phyloP scores from a whole-genome alignment of 2,113 vertebrate genomes.

The Myiopsitta monachus region DNA sequence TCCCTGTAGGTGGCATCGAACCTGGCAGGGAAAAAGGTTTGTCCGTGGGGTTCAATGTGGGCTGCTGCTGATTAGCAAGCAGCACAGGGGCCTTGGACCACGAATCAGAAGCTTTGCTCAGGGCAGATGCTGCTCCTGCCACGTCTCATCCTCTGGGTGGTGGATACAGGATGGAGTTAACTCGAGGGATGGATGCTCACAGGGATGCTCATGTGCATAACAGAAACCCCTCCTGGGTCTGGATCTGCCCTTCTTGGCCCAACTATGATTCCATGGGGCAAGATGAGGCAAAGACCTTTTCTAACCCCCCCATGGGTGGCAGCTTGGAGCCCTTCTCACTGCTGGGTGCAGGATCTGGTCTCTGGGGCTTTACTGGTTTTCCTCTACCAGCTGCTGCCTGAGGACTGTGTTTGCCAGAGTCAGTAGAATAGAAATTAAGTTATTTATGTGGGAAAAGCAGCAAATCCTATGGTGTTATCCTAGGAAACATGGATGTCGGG shows the following conservation, averaged over 20 bases:
- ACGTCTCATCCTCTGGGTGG: accelerated
- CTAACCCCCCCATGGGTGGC: not conserved
- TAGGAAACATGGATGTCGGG: not conserved
- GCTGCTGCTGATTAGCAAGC: not conserved
- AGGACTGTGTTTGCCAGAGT: not conserved
- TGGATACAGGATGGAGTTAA: not conserved
- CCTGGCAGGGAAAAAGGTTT: not conserved
- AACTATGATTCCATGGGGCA: accelerated
- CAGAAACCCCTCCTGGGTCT: not conserved
- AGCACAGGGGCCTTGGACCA: not conserved
- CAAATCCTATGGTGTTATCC: not conserved
- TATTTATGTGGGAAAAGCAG: constrained; percentile 33
- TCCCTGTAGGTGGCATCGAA: not conserved
- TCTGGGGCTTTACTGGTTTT: not conserved
- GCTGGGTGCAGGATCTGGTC: not conserved
- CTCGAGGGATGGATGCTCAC: not conserved
- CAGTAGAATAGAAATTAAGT: constrained; percentile 29
- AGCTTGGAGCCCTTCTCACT: not conserved
- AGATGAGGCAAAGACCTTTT: not conserved
- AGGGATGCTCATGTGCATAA: accelerated
- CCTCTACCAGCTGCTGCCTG: not conserved
- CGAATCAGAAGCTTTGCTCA: not conserved
- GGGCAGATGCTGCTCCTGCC: not conserved
- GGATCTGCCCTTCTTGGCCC: not conserved
- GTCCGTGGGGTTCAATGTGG: not conserved